These are phyloP conservation scores for Dynastes tityus DNA, from an alignment of 2,888 invertebrate genomes.

Conservation along the genomic window DNA sequence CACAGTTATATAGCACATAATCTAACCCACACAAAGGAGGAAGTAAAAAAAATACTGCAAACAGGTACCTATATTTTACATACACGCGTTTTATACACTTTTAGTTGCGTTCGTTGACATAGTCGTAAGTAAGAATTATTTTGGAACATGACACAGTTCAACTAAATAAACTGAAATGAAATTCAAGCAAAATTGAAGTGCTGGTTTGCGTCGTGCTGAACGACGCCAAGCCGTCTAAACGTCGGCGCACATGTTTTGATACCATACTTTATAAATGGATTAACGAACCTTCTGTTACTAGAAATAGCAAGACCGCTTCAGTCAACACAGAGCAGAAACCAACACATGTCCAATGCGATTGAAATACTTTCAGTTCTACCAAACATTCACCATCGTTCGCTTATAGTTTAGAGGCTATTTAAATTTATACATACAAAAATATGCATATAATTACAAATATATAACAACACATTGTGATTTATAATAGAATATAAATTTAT, in stretches of 20 bases:
- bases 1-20: too few relatives aligned
- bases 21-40: too few relatives aligned
- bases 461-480: not conserved
- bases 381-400: too few relatives aligned
- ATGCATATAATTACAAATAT: not conserved
- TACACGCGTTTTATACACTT: too few relatives aligned
- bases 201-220: conserved; percentile 12
- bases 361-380: not conserved
- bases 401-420: not conserved
- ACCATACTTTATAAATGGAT: conserved; percentile 42
- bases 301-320: conserved; percentile 41
- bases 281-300: conserved; percentile 41
- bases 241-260: conserved; percentile 46
- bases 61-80: too few relatives aligned
- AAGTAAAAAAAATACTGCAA: too few relatives aligned
- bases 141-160: not conserved
- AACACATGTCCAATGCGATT: not conserved
- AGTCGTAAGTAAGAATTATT: not conserved
- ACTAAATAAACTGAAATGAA: conserved; percentile 5
- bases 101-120: too few relatives aligned
- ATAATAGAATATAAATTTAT: not conserved
- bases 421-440: too few relatives aligned
- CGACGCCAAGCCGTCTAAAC: conserved; percentile 49
- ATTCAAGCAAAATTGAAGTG: conserved; percentile 10
- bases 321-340: conserved; percentile 7